Base-by-base conservation (phyloP, 2,113 vertebrate species). In the Potamarius usumacintae region DNA sequence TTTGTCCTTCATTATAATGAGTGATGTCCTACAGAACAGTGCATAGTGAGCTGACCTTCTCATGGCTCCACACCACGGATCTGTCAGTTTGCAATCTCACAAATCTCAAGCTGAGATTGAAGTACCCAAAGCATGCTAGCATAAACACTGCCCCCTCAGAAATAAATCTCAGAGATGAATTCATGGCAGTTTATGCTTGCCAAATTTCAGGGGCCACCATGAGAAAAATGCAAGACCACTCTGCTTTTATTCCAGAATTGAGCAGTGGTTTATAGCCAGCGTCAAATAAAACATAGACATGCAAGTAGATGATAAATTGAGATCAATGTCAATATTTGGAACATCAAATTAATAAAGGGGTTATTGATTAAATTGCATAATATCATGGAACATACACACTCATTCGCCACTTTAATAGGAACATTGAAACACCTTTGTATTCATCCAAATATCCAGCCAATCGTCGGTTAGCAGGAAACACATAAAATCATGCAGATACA, bases 41-140 rank as follows among this genome's bases (percentile, higher is more conserved):
- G 62, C 34, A n/a, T 42, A n/a, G n/a, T 11, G 20, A 34, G 42
- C 11, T 87, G 34, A 88, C 89, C 83, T 42, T 81, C 63, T 89
- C 22, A 53, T n/a, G 27, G 52, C 22, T 4, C 25, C 25, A 9
- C 2, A 60, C 2, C 48, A 65, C 48, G 76, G 1, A 83, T 87
- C 55, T 60, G 34, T 82, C 53, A 52, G 57, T 72, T 17, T 7
- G 34, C n/a, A 62, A 30, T 27, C 69, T 81, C 42, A 83, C 67
- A 87, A 87, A 83, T 81, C 34, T 53, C 17, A 62, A 25, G 20
- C 9, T 63, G 34, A 63, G 67, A 71, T 7, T 82, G 20, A 74
- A 30, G 67, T 62, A 83, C 9, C 20, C 86, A 62, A 15, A 81
- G 57, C 34, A 83, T 52, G 5, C 80, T 63, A 22, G 55, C 17